Base-by-base conservation (phyloP, 2,888 invertebrate genomes). In the Antheraea yamamai region DNA sequence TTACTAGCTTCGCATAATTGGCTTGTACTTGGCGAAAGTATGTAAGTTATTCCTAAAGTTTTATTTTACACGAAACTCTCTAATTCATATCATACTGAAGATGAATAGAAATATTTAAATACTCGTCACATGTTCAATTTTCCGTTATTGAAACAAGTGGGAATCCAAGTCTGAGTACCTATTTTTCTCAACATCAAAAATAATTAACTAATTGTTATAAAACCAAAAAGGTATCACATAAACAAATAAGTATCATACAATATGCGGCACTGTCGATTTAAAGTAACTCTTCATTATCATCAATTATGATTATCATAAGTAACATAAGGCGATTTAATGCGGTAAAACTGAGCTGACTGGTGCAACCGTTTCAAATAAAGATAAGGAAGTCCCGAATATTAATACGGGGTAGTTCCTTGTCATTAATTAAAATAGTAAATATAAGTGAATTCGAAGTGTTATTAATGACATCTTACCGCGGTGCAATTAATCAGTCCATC, bases 401-500 rank as follows among this genome's bases (percentile, higher is more conserved):
- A 66, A 64, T 58, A 18, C 1, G 10, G 61, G n/a, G n/a, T 61
- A 23, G n/a, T 61, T 39, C 6, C 39, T 39, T 30, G 66, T 66
- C 6, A 30, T 30, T n/a, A n/a, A 66, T 30, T 30, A 66, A 58
- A n/a, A 23, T 66, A 66, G 30, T 70, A 70, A 70, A n/a, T n/a
- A 30, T 30, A 66, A 30, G 20, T 39, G n/a, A 39, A 2, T n/a
- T 55, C 12, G 12, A 12, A 30, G 16, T 61, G 52, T 26, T 61
- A 35, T 55, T 61, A 55, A 52, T 68, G 70, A 77, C 76, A 70
- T 83, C 92, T 90, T 91, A 94, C 92, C 94, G 90, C 90, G 91
- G 89, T 85, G 78, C 83, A 85, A 85, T 85, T 84, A 88, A 90
- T 94, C 90, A 94, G 89, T 94, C 94, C 90, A 93, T 91, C 93